A percentile compares a stretch with the other conserved stretches of the same genome.
phyloP scores from a whole-genome alignment of 2,888 invertebrate species.

The Plutella xylostella region DNA sequence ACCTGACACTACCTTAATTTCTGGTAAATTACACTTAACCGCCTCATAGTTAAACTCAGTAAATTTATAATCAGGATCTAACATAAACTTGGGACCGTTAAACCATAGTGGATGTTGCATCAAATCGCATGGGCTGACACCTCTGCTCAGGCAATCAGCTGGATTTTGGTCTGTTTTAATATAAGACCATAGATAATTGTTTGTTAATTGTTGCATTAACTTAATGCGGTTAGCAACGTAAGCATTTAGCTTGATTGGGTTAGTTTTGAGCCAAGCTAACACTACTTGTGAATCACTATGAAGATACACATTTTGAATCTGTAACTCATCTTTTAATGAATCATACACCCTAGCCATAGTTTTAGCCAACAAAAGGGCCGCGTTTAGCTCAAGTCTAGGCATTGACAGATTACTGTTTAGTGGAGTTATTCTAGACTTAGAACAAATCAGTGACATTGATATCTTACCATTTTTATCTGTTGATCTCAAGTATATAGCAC shows the following conservation, averaged over 20 bases:
- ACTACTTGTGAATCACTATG: background rate
- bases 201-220: no score
- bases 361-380: background rate
- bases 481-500: slow-evolving; percentile 16
- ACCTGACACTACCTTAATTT: background rate
- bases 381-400: background rate
- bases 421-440: background rate
- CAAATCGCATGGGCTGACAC: slow-evolving; percentile 11
- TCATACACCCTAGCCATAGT: background rate
- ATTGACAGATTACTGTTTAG: background rate
- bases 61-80: background rate
- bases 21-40: background rate
- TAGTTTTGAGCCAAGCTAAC: background rate
- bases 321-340: background rate
- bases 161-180: slow-evolving; percentile 7
- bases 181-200: slow-evolving; percentile 14
- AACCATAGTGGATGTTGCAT: slow-evolving; percentile 13
- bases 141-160: slow-evolving; percentile 12
- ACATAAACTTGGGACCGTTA: background rate
- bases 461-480: slow-evolving; percentile 2
- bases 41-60: background rate
- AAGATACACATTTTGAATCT: background rate
- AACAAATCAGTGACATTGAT: background rate
- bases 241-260: background rate
- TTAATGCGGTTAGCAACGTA: no score